These are phyloP conservation scores for Apamea monoglypha DNA, from an alignment of 2,888 invertebrate genomes.

Conservation along the genomic window DNA sequence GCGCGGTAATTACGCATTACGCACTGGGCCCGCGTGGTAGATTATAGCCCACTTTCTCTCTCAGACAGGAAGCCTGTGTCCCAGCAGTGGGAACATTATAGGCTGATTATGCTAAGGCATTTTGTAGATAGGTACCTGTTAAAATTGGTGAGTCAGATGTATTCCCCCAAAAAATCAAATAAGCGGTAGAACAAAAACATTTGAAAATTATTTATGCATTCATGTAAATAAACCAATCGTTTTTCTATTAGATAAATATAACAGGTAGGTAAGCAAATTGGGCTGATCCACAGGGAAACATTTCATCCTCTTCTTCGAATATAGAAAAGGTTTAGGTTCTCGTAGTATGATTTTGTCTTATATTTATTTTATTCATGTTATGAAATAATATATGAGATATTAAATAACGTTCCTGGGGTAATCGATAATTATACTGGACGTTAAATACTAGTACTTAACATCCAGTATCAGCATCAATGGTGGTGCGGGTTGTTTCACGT, in stretches of 20 bases:
- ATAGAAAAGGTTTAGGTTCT: slow-evolving; percentile 9
- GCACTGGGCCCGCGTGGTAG: background rate
- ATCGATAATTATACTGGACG: background rate
- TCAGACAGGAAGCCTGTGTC: background rate
- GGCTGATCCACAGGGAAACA: slow-evolving; percentile 19
- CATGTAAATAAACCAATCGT: background rate
- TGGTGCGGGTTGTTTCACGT: too few species aligned
- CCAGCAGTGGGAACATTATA: background rate
- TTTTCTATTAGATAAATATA: slow-evolving; percentile 23
- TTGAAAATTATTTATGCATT: background rate
- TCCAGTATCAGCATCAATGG: too few species aligned
- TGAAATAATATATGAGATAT: background rate
- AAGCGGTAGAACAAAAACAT: background rate
- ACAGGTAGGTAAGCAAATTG: background rate
- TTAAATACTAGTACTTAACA: background rate
- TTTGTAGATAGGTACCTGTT: background rate
- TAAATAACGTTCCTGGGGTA: background rate
- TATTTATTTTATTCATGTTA: slow-evolving; percentile 13
- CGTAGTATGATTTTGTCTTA: background rate
- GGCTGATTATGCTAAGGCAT: background rate
- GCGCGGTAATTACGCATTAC: too few species aligned
- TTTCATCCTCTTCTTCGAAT: background rate
- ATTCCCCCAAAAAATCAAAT: background rate
- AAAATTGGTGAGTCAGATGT: background rate
- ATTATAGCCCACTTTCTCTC: background rate